Evolutionary conservation across 2,113 vertebrate species (phyloP), one percentile per base, ranked within the genome.

Genomic region (Alectura lathami): DNA sequence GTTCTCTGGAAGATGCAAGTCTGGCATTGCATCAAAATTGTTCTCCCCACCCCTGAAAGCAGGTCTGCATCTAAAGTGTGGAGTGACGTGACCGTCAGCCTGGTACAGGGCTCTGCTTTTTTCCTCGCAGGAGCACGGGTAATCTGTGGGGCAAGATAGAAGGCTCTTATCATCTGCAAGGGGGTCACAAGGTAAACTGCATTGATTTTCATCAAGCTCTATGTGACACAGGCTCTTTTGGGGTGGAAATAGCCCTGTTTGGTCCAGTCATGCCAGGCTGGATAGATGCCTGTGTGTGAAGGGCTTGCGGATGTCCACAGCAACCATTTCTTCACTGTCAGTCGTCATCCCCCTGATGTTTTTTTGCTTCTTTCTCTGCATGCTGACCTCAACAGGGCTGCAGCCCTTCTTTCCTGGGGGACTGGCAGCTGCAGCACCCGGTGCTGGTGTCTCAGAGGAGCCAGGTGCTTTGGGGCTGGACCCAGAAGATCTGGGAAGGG

Each of bases 21-120:
- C 34, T 96, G 93, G 93, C 93, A 57, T 27, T 1, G 3, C 64
- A 72, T 51, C 89, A 95, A 15, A 83, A 89, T 88, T 30, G 50
- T 30, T 64, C 86, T 74, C 3, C 43, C 14, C 38, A 53, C 30
- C 13, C n/a, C 53, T 43, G 36, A 64, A 63, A 73, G 40, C 40
- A 59, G 62, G 32, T 82, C 45, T 93, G 32, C 40, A 10, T 50
- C 70, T 51, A 45, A 78, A 57, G 34, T n/a, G 34, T 2, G 3
- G 40, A 78, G n/a, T n/a, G 56, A 56, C 0, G 1, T 50, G 89
- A 66, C 56, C 5, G 1, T 1, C 26, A 56, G 51, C 29, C 29
- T 17, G 13, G 23, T 24, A 13, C 12, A 26, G 4, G 50, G 59
- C 13, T 83, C 45, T 88, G 67, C 22, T 73, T 34, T 53, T 45